Percentiles rank a stretch among this genome's conserved stretches.
These are phyloP conservation scores for Eristalinus aeneus DNA, from an alignment of 2,888 invertebrate genomes.

Conservation along the genomic window DNA sequence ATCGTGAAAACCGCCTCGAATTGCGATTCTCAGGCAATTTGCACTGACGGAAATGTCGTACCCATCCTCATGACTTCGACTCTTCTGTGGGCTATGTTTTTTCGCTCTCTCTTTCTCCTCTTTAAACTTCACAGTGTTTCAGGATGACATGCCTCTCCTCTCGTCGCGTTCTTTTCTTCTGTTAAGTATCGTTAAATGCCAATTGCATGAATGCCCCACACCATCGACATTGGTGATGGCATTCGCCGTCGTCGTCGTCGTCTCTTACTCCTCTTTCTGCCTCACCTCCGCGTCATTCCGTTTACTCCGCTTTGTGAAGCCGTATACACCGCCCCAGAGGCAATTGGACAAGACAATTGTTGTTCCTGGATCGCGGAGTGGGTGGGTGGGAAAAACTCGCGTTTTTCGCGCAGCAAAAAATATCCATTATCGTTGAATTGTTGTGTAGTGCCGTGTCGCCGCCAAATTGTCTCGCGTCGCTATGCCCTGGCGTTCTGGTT, in stretches of 20 bases:
- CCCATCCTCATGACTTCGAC: slow-evolving; percentile 26
- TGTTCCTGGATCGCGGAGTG: slow-evolving; percentile 10
- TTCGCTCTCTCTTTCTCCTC: neutral
- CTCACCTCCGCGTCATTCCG: neutral
- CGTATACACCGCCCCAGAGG: slow-evolving; percentile 22
- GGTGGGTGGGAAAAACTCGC: slow-evolving; percentile 42
- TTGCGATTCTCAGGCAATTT: slow-evolving; percentile 70
- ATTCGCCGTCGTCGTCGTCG: slow-evolving; percentile 5
- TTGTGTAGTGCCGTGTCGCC: neutral
- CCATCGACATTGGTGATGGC: slow-evolving; percentile 9
- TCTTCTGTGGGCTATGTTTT: too few species aligned
- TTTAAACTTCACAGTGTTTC: neutral
- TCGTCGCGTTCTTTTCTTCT: slow-evolving; percentile 17
- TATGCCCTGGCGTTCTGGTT: neutral
- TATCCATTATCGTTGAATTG: slow-evolving; percentile 5
- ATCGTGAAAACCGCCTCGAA: slow-evolving; percentile 67
- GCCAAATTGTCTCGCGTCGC: slow-evolving; percentile 19
- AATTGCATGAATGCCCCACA: slow-evolving; percentile 58
- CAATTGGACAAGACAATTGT: slow-evolving; percentile 61
- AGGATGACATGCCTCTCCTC: slow-evolving; percentile 3
- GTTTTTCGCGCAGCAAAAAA: slow-evolving; percentile 54
- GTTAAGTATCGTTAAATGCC: slow-evolving; percentile 70
- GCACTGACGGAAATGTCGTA: slow-evolving; percentile 65
- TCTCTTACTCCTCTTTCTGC: neutral
- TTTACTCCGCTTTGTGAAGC: slow-evolving; percentile 36